Conservation (phyloP, 1,140 invertebrate genomes). For the Bicyclus anynana region DNA sequence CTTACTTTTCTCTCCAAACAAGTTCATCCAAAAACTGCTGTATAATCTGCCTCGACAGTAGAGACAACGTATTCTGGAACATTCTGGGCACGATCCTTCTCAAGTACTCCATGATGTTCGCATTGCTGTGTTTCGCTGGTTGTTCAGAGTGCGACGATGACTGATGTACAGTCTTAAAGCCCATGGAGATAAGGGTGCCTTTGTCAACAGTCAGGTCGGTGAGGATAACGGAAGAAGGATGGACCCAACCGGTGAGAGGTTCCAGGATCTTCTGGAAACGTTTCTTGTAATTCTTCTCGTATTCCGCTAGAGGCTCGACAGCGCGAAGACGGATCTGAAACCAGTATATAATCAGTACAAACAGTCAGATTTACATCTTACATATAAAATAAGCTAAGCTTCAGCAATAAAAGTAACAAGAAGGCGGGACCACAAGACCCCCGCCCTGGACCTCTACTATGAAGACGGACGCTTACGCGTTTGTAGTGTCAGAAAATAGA, state of each 20-base stretch:
- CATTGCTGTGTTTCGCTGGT: slow-evolving; percentile 80
- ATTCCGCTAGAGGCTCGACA: slow-evolving; percentile 87
- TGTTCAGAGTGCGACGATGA: slow-evolving; percentile 80
- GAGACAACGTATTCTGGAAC: slow-evolving; percentile 92
- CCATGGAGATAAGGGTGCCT: slow-evolving; percentile 84
- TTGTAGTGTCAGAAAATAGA: no score
- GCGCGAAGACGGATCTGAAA: slow-evolving; percentile 84
- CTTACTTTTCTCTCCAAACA: slow-evolving; percentile 82
- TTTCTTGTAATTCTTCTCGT: slow-evolving; percentile 86
- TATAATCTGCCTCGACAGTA: slow-evolving; percentile 89
- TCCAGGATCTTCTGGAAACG: slow-evolving; percentile 88
- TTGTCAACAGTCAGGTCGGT: slow-evolving; percentile 92
- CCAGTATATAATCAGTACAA: no score
- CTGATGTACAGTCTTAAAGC: slow-evolving; percentile 86
- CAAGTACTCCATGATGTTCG: slow-evolving; percentile 92
- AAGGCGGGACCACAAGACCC: no score
- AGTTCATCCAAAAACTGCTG: slow-evolving; percentile 94
- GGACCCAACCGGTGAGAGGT: slow-evolving; percentile 86
- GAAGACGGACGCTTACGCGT: no score
- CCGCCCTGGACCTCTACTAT: no score
- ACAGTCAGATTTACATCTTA: no score
- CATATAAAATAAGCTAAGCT: no score
- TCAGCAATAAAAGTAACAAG: no score
- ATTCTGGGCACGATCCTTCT: slow-evolving; percentile 90
- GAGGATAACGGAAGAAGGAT: slow-evolving; percentile 85